Evolutionary conservation across 2,113 vertebrate species (phyloP).

Genomic region (Dendropsophus ebraccatus): DNA sequence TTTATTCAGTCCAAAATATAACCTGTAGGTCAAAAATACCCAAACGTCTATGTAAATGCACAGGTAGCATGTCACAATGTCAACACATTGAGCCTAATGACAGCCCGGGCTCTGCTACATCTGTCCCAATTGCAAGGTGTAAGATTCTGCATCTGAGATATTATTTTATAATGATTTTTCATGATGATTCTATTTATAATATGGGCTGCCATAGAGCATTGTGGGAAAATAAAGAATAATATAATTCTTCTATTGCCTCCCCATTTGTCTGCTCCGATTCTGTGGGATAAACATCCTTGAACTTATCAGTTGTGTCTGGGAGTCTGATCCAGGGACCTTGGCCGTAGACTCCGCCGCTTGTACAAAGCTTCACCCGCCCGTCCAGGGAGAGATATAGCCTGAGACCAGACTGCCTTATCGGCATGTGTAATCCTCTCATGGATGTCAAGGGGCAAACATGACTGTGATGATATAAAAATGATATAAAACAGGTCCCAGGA

Average conservation of each 20-base stretch:
- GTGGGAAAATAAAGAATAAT: not conserved
- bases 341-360: not conserved
- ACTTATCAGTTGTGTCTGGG: constrained; percentile 8
- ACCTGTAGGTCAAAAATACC: no score
- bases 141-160: no score
- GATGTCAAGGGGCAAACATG: constrained; percentile 22
- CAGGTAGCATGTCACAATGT: no score
- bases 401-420: constrained; percentile 36
- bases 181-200: no score
- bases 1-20: no score
- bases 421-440: not conserved
- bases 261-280: not conserved
- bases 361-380: no score
- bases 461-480: not conserved
- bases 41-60: no score
- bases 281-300: constrained; percentile 8
- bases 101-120: no score
- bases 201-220: no score
- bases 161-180: no score
- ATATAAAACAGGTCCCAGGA: not conserved
- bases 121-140: no score
- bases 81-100: no score
- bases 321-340: constrained; percentile 8
- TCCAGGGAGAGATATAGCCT: not conserved
- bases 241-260: not conserved